Conservation (phyloP, 2,797 vertebrate species). For the Rachycentron canadum region DNA sequence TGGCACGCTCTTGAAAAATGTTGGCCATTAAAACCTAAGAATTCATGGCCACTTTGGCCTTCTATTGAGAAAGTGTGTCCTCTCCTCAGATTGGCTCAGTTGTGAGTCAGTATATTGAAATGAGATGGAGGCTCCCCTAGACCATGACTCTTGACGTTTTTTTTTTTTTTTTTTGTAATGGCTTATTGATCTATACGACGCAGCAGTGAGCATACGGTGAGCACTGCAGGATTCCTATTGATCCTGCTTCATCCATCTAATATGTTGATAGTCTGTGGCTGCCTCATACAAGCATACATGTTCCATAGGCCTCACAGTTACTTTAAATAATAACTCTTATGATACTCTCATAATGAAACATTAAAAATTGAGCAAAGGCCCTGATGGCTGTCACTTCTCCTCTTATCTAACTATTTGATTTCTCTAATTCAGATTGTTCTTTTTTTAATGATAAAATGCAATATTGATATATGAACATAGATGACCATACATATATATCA, state of each 20-base stretch:
- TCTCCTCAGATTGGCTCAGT: slow-evolving; percentile 54
- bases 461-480: neutral
- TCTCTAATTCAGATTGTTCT: neutral
- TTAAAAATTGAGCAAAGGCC: neutral
- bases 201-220: slow-evolving; percentile 54
- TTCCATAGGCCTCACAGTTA: slow-evolving; percentile 11
- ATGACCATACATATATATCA: neutral
- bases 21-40: slow-evolving; percentile 47
- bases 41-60: slow-evolving; percentile 54
- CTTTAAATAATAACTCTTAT: slow-evolving; percentile 17
- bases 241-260: slow-evolving; percentile 52
- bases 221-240: slow-evolving; percentile 70
- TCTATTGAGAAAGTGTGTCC: slow-evolving; percentile 61
- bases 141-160: slow-evolving; percentile 54
- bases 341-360: neutral
- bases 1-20: slow-evolving; percentile 53
- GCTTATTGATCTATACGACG: slow-evolving; percentile 76
- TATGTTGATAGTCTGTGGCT: slow-evolving; percentile 54
- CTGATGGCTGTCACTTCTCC: neutral
- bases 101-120: slow-evolving; percentile 64
- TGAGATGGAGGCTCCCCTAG: slow-evolving; percentile 51
- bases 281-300: slow-evolving; percentile 11
- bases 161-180: slow-evolving; percentile 71
- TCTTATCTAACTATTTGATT: neutral
- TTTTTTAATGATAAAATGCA: neutral